Evolutionary conservation across 1,140 invertebrate genomes (phyloP), one percentile per base, ranked within the genome.

Genomic region (Eueides isabella): DNA sequence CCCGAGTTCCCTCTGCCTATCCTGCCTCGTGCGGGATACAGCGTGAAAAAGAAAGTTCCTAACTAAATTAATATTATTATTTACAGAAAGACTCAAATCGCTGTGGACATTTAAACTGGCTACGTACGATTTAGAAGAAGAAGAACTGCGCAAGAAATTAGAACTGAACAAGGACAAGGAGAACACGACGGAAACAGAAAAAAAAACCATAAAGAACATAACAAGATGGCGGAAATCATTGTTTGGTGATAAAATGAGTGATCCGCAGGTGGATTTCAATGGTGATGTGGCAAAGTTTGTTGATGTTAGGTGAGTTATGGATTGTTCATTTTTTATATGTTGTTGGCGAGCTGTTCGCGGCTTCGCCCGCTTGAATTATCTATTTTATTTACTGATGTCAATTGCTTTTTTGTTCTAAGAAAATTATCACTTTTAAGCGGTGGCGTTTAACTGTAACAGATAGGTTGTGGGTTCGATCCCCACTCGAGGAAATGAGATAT

Each of bases 71-170:
- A 11, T 3, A 26, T 26, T 55, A 11, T 26, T n/a, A 6, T 55
- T 90, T 85, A 23, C 79, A 94, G 94, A 93, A 33, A 90, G 89
- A 74, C 72, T 95, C 29, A 93, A 90, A 77, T 76, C 85, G 3
- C 76, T 94, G 23, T 94, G 94, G 92, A 84, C 76, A 4, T 74
- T 85, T 33, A 94, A 94, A 72, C 80, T 94, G 11, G 74, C 89
- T 0, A 78, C 85, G 5, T 95, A 95, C 80, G 88, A 93, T 9
- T 76, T 85, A 61, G 95, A 95, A 83, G 94, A 95, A 83, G 82
- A 79, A 30, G 90, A 92, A 12, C 81, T 95, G 0, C 85, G 93
- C 67, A 89, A 88, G 0, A 94, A 94, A 85, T 75, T 95, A 16
- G 29, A 72, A 41, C 44, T 62, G 26, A 4, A n/a, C 6, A 76